phyloP scores from a whole-genome alignment of 1,140 invertebrate genomes.

The Mya arenaria region DNA sequence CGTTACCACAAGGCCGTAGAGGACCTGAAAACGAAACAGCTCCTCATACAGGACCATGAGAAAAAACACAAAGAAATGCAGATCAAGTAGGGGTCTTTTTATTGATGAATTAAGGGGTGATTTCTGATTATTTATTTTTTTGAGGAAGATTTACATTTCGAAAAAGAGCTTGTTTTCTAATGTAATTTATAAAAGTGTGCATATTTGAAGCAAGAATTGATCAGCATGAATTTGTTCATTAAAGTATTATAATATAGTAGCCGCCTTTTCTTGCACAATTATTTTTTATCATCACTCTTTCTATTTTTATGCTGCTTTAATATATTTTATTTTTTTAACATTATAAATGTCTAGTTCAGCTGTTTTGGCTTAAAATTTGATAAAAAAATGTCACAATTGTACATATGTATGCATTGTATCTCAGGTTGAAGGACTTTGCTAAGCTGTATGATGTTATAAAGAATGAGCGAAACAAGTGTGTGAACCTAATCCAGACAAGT shows the following conservation, averaged over 20 bases:
- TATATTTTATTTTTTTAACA: too few relatives aligned
- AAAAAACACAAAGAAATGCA: slow-evolving; percentile 81
- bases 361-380: neutral
- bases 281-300: too few relatives aligned
- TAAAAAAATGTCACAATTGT: neutral
- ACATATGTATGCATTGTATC: slow-evolving; percentile 18
- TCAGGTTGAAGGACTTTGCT: slow-evolving; percentile 80
- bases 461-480: slow-evolving; percentile 81
- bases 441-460: slow-evolving; percentile 81
- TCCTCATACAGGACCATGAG: slow-evolving; percentile 80
- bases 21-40: slow-evolving; percentile 80
- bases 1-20: slow-evolving; percentile 78
- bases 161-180: too few relatives aligned
- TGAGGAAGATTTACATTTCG: too few relatives aligned
- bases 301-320: too few relatives aligned
- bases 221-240: too few relatives aligned
- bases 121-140: too few relatives aligned
- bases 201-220: too few relatives aligned
- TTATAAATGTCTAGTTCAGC: neutral
- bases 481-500: slow-evolving; percentile 80
- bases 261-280: too few relatives aligned
- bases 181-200: too few relatives aligned
- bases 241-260: too few relatives aligned
- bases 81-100: slow-evolving; percentile 78
- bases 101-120: too few relatives aligned